These are phyloP conservation scores for Zaprionus bogoriensis DNA, from an alignment of 2,888 invertebrate genomes.

Conservation along the genomic window DNA sequence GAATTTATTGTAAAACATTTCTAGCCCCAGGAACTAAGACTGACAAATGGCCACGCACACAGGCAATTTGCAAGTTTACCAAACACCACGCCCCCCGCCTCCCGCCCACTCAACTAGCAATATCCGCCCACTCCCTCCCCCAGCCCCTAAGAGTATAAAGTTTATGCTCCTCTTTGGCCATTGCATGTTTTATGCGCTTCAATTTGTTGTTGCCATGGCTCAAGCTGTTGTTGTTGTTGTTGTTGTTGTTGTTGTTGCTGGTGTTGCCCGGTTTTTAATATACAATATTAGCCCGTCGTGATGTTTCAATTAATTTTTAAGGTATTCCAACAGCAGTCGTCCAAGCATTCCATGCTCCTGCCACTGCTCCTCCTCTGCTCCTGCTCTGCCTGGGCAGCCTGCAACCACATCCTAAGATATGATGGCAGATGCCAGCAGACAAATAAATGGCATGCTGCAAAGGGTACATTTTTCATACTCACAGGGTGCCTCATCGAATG, in stretches of 20 bases:
- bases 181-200: conserved; percentile 57
- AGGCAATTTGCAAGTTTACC: conserved; percentile 67
- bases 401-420: conserved; percentile 69
- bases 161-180: conserved; percentile 35
- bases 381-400: not conserved
- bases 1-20: conserved; percentile 74
- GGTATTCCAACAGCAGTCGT: conserved; percentile 35
- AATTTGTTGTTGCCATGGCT: conserved; percentile 32
- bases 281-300: conserved; percentile 67
- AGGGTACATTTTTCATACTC: conserved; percentile 75
- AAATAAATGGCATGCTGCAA: conserved; percentile 74
- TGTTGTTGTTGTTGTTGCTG: conserved; percentile 18
- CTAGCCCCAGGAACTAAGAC: conserved; percentile 59
- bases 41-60: conserved; percentile 73
- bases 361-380: not conserved
- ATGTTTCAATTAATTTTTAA: conserved; percentile 79
- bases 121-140: not conserved
- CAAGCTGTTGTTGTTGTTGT: conserved; percentile 13
- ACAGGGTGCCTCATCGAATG: conserved; percentile 42
- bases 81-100: no score
- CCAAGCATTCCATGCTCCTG: not conserved
- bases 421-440: conserved; percentile 64
- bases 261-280: conserved; percentile 61
- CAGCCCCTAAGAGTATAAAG: conserved; percentile 21
- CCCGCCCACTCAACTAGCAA: not conserved